Base-by-base conservation (phyloP, 92 coral and sea anemone genomes). In the Galaxea fascicularis region DNA sequence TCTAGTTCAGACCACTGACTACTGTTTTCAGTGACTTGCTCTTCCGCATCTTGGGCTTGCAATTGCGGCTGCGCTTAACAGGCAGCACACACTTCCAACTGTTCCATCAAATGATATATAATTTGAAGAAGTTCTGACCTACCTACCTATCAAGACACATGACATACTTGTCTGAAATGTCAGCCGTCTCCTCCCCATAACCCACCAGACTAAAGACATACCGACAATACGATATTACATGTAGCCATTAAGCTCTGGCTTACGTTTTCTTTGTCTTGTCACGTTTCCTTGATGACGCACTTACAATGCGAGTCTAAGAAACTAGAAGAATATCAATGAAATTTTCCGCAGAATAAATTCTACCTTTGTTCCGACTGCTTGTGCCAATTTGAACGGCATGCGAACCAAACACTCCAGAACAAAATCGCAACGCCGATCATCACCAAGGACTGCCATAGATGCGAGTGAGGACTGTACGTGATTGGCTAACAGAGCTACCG, bases 401-500 rank as follows among this genome's bases (percentile, higher is more conserved):
- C 95, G 93, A 51, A 71, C 62, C 41, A 95, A 82, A 73, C 98
- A 95, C 30, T 77, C 80, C 44, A 95, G 86, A 31, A 92, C 93
- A 83, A 95, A 95, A 29, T 67, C 76, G 18, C 88, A 73, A 77
- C 88, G 74, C n/a, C 74, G 62, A 65, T 59, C 71, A 49, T 71
- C 90, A 25, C 71, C 82, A 30, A 21, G 51, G 7, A 87, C 60
- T 9, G 78, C 79, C 70, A 94, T 62, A 27, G 77, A 74, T 8
- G 90, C 84, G n/a, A 95, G 52, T 5, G 90, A 88, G 24, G 90
- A 85, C 27, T 87, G 88, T 53, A 95, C 88, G 87, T 95, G 95
- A 76, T 93, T 95, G 70, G 93, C 87, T 66, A 95, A 86, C 64
- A 95, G 77, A 20, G 94, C 89, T 25, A 93, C 82, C 15, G 98